A percentile compares a stretch with the other conserved stretches of the same genome.
These are phyloP conservation scores for Saturnia pavonia DNA, from an alignment of 2,888 invertebrate genomes.

Conservation along the genomic window DNA sequence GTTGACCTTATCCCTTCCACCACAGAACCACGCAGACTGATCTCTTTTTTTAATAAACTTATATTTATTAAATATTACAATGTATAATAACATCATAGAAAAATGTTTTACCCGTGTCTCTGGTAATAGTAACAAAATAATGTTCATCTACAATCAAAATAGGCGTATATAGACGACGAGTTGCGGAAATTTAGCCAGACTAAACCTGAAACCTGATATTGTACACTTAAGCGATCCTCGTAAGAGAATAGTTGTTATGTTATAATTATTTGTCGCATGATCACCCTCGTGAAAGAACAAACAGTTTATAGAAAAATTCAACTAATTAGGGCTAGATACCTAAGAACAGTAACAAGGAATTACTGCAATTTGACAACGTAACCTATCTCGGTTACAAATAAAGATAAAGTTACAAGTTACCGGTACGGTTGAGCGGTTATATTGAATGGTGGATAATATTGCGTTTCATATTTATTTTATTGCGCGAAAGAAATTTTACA, in stretches of 20 bases:
- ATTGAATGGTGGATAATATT: constrained; percentile 15
- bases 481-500: constrained; percentile 4
- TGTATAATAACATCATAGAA: too few relatives aligned
- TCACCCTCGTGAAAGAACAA: neutral
- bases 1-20: too few relatives aligned
- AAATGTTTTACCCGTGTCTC: too few relatives aligned
- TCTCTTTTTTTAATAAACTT: too few relatives aligned
- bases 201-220: too few relatives aligned
- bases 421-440: constrained; percentile 13
- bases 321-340: neutral
- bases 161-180: too few relatives aligned
- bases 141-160: too few relatives aligned
- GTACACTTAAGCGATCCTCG: neutral
- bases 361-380: constrained; percentile 10
- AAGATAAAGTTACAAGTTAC: constrained; percentile 8
- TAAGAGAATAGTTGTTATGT: neutral
- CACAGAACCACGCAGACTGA: too few relatives aligned
- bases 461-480: neutral
- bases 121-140: too few relatives aligned
- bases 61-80: too few relatives aligned
- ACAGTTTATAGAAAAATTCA: neutral
- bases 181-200: too few relatives aligned
- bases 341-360: neutral
- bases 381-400: constrained; percentile 7
- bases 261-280: neutral